phyloP scores from a whole-genome alignment of 2,113 vertebrate genomes.

The Willisornis vidua region DNA sequence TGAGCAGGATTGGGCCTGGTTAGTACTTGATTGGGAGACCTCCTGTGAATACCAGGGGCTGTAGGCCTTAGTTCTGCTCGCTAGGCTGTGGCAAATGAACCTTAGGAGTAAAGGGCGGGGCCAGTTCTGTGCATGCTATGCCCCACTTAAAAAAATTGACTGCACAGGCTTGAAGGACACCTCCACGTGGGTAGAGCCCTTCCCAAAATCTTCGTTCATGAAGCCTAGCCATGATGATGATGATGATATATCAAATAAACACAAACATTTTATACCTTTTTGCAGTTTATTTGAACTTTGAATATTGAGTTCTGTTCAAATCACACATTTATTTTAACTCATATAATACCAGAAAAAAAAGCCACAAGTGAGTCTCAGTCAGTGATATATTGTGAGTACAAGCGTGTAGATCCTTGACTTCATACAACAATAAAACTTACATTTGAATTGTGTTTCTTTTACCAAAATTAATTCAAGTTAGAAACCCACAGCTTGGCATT shows the following conservation, averaged over 20 bases:
- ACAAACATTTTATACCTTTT: background rate
- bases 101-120: too few relatives aligned
- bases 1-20: too few relatives aligned
- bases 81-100: too few relatives aligned
- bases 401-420: background rate
- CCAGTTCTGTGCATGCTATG: too few relatives aligned
- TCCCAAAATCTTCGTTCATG: too few relatives aligned
- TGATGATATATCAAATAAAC: background rate
- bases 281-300: background rate
- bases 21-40: too few relatives aligned
- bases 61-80: too few relatives aligned
- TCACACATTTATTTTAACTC: background rate
- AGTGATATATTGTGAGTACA: background rate
- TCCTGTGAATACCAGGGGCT: too few relatives aligned
- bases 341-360: background rate
- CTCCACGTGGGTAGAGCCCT: too few relatives aligned
- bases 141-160: too few relatives aligned
- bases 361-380: fast-evolving
- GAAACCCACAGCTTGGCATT: background rate
- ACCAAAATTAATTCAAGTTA: background rate
- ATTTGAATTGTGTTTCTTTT: background rate
- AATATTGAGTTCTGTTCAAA: background rate
- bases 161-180: too few relatives aligned
- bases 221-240: too few relatives aligned
- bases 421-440: background rate